Conservation (phyloP, 2,113 vertebrate genomes). For the Thermophis baileyi region DNA sequence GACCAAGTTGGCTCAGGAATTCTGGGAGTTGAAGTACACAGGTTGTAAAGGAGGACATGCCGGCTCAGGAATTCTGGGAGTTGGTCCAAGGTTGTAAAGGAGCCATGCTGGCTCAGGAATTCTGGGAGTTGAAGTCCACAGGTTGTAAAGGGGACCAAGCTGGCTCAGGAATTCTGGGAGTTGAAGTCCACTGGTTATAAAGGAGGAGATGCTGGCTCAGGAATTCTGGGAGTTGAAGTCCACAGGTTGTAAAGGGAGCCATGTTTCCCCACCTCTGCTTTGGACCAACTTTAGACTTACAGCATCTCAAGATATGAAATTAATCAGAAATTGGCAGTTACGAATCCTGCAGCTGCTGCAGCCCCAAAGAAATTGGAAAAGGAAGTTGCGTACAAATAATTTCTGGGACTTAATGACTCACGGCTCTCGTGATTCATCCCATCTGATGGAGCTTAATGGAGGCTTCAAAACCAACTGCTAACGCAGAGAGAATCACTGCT, state of each 20-base stretch:
- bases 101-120: too few relatives aligned
- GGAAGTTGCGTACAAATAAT: background rate
- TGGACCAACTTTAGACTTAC: background rate
- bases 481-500: background rate
- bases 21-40: background rate
- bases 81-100: background rate
- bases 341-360: background rate
- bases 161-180: background rate
- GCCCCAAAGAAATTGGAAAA: background rate
- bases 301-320: background rate
- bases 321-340: background rate
- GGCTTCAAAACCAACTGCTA: background rate
- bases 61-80: background rate
- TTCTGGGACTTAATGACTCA: background rate
- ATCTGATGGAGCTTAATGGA: background rate
- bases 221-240: background rate
- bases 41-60: too few relatives aligned
- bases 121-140: background rate
- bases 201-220: too few relatives aligned
- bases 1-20: too few relatives aligned
- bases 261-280: background rate
- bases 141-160: accelerated
- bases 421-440: background rate
- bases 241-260: background rate
- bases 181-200: too few relatives aligned